Percentiles rank a stretch among this genome's conserved stretches.
These are phyloP conservation scores for Amniataba percoides DNA, from an alignment of 2,797 vertebrate genomes.

Conservation along the genomic window DNA sequence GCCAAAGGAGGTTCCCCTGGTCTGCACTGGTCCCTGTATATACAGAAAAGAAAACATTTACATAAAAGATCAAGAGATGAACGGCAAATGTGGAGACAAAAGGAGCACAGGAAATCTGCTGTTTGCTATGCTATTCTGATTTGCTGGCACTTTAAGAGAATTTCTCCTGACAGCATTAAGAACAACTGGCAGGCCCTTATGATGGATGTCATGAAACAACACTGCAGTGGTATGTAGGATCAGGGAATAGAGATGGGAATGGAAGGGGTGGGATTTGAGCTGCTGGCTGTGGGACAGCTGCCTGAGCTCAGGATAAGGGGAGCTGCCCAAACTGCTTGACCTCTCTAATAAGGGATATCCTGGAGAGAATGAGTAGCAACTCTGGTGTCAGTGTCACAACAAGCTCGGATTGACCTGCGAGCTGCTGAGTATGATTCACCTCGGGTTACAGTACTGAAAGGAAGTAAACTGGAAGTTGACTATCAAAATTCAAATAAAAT, in stretches of 20 bases:
- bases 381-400: slow-evolving; percentile 78
- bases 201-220: slow-evolving; percentile 70
- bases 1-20: slow-evolving; percentile 87
- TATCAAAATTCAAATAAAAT: not conserved
- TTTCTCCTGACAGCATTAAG: slow-evolving; percentile 35
- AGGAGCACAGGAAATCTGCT: slow-evolving; percentile 30
- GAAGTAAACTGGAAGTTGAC: slow-evolving; percentile 40
- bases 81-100: slow-evolving; percentile 12
- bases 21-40: slow-evolving; percentile 53
- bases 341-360: slow-evolving; percentile 84
- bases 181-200: slow-evolving; percentile 65
- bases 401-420: slow-evolving; percentile 72
- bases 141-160: slow-evolving; percentile 26
- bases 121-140: slow-evolving; percentile 22
- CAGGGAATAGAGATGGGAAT: slow-evolving; percentile 73
- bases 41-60: slow-evolving; percentile 31
- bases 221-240: slow-evolving; percentile 69
- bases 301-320: slow-evolving; percentile 79
- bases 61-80: slow-evolving; percentile 1
- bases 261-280: slow-evolving; percentile 76
- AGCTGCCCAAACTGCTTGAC: slow-evolving; percentile 78
- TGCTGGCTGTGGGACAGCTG: slow-evolving; percentile 80
- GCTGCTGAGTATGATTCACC: slow-evolving; percentile 49
- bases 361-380: slow-evolving; percentile 74
- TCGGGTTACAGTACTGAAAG: slow-evolving; percentile 52